Evolutionary conservation across 2,797 vertebrate species (phyloP), one percentile per base, ranked within the genome.

Genomic region (Ctenochaetus hawaiiensis): DNA sequence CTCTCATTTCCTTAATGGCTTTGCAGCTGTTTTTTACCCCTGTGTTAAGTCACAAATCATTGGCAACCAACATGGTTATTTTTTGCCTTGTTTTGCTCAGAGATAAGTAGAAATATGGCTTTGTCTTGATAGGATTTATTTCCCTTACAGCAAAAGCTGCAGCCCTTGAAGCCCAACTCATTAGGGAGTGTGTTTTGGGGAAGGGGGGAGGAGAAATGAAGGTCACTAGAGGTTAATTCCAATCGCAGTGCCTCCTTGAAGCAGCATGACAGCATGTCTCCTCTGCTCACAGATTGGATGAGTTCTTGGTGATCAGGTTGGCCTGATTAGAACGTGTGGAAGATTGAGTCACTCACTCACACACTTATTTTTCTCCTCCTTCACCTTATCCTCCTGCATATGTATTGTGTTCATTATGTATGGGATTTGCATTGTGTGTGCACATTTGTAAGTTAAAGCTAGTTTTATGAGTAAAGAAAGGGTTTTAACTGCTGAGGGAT

Each of bases 151-250:
- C 67, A 59, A 89, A 88, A 63, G 71, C 86, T 80, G 71, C 77
- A 85, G 78, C 79, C 80, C 75, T 92, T 86, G 68, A 71, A 92
- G 87, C 72, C 81, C 72, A 70, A 88, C 91, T 94, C 92, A 94
- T 94, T 95, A 93, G 87, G 74, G 77, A 86, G 54, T 87, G 82
- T 87, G 81, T 91, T 92, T 91, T 89, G 80, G 85, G 60, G 72
- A 85, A 82, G 71, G 77, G 74, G 64, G 84, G 59, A 60, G 81
- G 89, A 83, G 85, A 78, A 80, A 76, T 81, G 75, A 82, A 86
- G 86, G 92, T 94, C 92, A 85, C 86, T 11, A 53, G 78, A 85
- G 94, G 93, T 95, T 95, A 94, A 95, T 93, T 94, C 86, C 82
- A 85, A 93, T 93, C 79, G 78, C 81, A 80, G 77, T 87, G 89